These are phyloP conservation scores for Zhuqinia jingwanae DNA, from an alignment of 2,888 invertebrate genomes.

Conservation along the genomic window DNA sequence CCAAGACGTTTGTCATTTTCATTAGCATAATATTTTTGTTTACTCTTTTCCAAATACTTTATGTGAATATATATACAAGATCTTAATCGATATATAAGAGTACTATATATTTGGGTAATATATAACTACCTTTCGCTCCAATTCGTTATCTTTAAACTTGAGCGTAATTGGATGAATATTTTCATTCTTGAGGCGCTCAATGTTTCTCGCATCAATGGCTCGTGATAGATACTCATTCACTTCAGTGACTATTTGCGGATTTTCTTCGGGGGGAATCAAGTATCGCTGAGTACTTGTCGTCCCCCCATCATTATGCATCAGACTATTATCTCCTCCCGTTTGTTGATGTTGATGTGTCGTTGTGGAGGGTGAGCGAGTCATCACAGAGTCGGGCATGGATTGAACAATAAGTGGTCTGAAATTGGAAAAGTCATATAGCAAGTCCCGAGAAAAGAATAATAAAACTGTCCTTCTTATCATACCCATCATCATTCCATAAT, in stretches of 20 bases:
- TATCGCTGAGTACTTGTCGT: constrained; percentile 63
- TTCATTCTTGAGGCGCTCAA: constrained; percentile 92
- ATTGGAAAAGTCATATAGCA: constrained; percentile 44
- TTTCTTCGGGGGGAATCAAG: constrained; percentile 62
- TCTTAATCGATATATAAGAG: too few relatives aligned
- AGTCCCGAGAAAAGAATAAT: constrained; percentile 20
- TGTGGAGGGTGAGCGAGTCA: constrained; percentile 66
- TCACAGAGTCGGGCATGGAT: constrained; percentile 63
- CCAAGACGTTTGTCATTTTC: background rate
- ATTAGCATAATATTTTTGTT: constrained; percentile 20
- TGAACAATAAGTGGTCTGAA: constrained; percentile 69
- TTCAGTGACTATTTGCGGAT: constrained; percentile 84
- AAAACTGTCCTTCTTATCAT: constrained; percentile 1
- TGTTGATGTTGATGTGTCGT: constrained; percentile 30
- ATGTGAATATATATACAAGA: too few relatives aligned
- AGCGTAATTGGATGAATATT: constrained; percentile 93
- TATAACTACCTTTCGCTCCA: constrained; percentile 83
- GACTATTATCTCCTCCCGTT: constrained; percentile 29
- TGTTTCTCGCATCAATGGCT: constrained; percentile 96
- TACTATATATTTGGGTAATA: background rate
- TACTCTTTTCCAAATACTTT: too few relatives aligned
- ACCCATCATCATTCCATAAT: background rate
- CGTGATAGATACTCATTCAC: constrained; percentile 98
- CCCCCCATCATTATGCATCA: constrained; percentile 52
- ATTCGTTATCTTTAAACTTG: constrained; percentile 89